Evolutionary conservation across 2,113 vertebrate species (phyloP).

Genomic region (Pantherophis guttatus): DNA sequence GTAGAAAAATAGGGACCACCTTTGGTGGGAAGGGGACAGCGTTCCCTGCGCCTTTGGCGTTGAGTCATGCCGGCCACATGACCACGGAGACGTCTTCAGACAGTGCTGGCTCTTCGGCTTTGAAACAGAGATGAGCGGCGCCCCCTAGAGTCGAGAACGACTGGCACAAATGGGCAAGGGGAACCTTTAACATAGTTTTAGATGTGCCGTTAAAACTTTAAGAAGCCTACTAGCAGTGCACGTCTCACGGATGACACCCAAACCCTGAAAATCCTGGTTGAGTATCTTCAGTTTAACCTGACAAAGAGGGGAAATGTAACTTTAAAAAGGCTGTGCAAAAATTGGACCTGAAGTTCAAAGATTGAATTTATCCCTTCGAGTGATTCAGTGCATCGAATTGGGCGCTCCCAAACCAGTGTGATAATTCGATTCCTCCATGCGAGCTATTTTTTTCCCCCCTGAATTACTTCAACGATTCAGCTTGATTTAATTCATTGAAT

Average conservation of each 20-base stretch:
- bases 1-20: too few relatives aligned
- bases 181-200: neutral
- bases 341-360: neutral
- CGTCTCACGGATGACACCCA: neutral
- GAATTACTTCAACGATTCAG: neutral
- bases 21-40: too few relatives aligned
- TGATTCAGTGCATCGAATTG: neutral
- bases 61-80: too few relatives aligned
- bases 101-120: too few relatives aligned
- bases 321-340: neutral
- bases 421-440: neutral
- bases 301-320: neutral
- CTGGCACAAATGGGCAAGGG: too few relatives aligned
- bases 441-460: neutral
- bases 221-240: neutral
- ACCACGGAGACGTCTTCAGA: too few relatives aligned
- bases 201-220: neutral
- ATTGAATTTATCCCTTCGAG: neutral
- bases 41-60: too few relatives aligned
- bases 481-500: neutral
- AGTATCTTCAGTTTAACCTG: neutral
- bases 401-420: neutral
- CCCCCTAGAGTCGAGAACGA: too few relatives aligned
- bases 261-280: neutral
- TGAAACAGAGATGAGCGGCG: too few relatives aligned